Base-by-base conservation (phyloP, 2,113 vertebrate genomes). In the Anas platyrhynchos region DNA sequence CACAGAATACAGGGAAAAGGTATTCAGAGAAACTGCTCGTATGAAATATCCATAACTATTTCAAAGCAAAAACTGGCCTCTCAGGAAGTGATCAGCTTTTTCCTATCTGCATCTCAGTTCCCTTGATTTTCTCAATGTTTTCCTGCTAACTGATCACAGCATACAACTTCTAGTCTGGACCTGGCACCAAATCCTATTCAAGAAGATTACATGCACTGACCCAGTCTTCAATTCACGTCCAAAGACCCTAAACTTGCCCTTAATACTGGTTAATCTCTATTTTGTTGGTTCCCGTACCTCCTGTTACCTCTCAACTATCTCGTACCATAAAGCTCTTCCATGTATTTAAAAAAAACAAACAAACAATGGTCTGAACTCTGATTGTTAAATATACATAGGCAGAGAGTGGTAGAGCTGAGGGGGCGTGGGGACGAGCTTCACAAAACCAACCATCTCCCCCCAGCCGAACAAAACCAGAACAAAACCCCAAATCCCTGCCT, bases 221-320 rank as follows among this genome's bases (percentile, higher is more conserved):
- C 87, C 63, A 89, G 69, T 58, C 83, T 96, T 65, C 83, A 92
- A 68, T 50, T 84, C 77, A 81, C 69, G 85, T 83, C 63, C 78
- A 93, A 86, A 86, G 75, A 91, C 81, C 52, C 55, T 92, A 93
- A 94, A 96, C 83, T 91, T 82, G 89, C n/a, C 91, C 92, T 94
- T 94, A 96, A 97, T 96, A 95, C 89, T 58, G 27, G 43, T 91
- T 96, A 96, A 97, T 96, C 95, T 92, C 84, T 66, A 46, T 91
- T 92, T 81, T 69, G 44, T 71, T 85, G 6, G 71, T 73, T 91
- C 22, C 31, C 41, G 80, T 94, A 92, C 91, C 82, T 52, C 20
- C 36, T 79, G 13, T 66, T 94, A 89, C 82, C 56, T 82, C 86
- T 78, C 55, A 79, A 38, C 79, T n/a, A 72, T 41, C 76, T 44